These are phyloP conservation scores for Agelastica alni DNA, from an alignment of 2,888 invertebrate genomes.

Conservation along the genomic window DNA sequence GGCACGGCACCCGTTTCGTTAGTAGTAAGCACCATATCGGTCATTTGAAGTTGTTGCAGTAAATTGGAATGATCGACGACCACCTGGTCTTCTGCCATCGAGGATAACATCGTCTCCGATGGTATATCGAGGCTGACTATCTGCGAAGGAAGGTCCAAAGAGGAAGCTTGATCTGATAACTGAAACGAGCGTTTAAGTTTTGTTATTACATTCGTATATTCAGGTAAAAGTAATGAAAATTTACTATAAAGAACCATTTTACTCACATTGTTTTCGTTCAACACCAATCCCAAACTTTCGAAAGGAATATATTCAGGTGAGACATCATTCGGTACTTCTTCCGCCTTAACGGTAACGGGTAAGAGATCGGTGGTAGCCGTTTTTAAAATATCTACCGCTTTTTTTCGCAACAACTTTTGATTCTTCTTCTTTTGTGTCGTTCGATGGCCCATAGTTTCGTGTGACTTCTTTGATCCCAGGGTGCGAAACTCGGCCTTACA, in stretches of 20 bases:
- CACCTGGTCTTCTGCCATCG: constrained; percentile 18
- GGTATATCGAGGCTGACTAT: constrained; percentile 14
- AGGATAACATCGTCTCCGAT: constrained; percentile 22
- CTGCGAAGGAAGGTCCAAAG: constrained; percentile 16
- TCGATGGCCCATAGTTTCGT: constrained; percentile 59
- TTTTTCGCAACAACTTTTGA: not conserved
- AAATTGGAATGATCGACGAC: constrained; percentile 30
- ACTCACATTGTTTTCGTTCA: constrained; percentile 4
- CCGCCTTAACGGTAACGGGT: constrained; percentile 9
- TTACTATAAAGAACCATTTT: not conserved
- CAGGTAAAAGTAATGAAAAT: not conserved
- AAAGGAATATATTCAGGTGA: not conserved
- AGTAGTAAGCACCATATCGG: constrained; percentile 28
- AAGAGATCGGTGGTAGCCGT: constrained; percentile 30
- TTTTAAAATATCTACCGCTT: constrained; percentile 39
- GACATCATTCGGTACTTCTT: not conserved
- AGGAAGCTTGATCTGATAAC: constrained; percentile 1
- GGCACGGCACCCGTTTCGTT: constrained; percentile 18
- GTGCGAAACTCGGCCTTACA: constrained; percentile 69
- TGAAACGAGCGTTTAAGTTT: not conserved
- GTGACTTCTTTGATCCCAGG: constrained; percentile 68
- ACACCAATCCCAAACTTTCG: not conserved
- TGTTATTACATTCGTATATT: too few relatives aligned
- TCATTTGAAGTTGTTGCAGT: constrained; percentile 32
- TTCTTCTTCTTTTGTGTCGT: constrained; percentile 23